These are phyloP conservation scores for Scatophagus argus DNA, from an alignment of 2,113 vertebrate genomes.

Conservation along the genomic window DNA sequence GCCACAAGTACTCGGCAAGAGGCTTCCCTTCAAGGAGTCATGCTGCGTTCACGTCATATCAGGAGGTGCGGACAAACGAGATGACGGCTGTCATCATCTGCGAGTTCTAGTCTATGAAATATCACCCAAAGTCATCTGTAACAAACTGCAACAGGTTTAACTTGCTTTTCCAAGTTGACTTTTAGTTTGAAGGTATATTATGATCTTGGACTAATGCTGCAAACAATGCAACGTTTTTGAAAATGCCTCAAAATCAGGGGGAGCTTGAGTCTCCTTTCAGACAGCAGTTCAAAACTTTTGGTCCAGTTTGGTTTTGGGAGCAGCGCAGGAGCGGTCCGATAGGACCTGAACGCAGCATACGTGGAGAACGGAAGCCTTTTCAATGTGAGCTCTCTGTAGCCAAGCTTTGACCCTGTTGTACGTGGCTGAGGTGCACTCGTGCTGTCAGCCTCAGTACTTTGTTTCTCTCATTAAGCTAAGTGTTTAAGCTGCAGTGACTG, in stretches of 20 bases:
- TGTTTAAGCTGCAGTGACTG: slow-evolving; percentile 30
- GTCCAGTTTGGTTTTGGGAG: neutral
- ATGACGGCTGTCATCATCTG: neutral
- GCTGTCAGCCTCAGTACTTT: neutral
- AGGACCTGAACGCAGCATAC: slow-evolving; percentile 60
- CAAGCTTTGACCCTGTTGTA: slow-evolving; percentile 35
- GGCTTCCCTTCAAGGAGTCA: slow-evolving; percentile 18
- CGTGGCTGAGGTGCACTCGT: slow-evolving; percentile 3
- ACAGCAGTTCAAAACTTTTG: no score
- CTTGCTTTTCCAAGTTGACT: neutral
- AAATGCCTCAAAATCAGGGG: slow-evolving; percentile 25
- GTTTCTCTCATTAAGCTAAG: slow-evolving; percentile 46
- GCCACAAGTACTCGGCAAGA: slow-evolving; percentile 26
- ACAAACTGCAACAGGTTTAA: neutral
- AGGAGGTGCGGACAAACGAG: neutral
- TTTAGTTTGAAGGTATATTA: slow-evolving; percentile 1
- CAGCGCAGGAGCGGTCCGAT: neutral
- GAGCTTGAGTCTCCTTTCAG: no score
- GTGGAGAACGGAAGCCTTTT: slow-evolving; percentile 21
- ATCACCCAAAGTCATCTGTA: slow-evolving; percentile 27
- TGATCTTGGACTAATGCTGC: neutral
- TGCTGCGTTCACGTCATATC: slow-evolving; percentile 44
- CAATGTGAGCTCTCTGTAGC: slow-evolving; percentile 36
- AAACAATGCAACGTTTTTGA: slow-evolving; percentile 2
- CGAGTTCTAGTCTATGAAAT: neutral